phyloP scores from a whole-genome alignment of 2,888 invertebrate species.

The Nomada lathburiana region DNA sequence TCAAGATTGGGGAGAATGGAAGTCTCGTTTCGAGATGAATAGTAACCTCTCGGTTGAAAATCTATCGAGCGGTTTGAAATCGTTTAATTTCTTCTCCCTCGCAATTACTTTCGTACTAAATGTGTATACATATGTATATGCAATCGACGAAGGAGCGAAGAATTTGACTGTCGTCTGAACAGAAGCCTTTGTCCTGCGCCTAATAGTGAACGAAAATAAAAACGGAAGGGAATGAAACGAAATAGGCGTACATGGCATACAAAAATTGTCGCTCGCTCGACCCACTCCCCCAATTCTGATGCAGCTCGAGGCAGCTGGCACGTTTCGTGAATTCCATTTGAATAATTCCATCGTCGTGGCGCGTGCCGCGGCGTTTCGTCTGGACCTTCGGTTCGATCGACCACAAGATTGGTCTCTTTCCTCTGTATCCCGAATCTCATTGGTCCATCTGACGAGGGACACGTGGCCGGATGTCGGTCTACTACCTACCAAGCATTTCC shows the following conservation, averaged over 20 bases:
- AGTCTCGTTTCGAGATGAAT: constrained; percentile 32
- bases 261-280: constrained; percentile 62
- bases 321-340: constrained; percentile 80
- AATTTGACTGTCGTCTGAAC: constrained; percentile 19
- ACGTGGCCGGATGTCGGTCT: constrained; percentile 83
- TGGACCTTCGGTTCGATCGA: constrained; percentile 61
- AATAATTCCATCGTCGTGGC: constrained; percentile 78
- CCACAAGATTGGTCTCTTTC: constrained; percentile 58
- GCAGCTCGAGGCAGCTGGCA: constrained; percentile 74
- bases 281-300: constrained; percentile 60
- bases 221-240: constrained; percentile 52
- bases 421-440: constrained; percentile 47
- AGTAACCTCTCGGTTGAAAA: constrained; percentile 17
- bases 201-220: constrained; percentile 46
- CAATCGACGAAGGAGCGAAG: constrained; percentile 9
- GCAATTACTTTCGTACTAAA: background rate
- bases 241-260: constrained; percentile 57
- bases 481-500: constrained; percentile 78
- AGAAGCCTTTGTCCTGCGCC: constrained; percentile 26
- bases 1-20: background rate
- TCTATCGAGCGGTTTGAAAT: constrained; percentile 9
- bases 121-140: background rate
- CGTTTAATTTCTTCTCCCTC: background rate
- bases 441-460: constrained; percentile 71
- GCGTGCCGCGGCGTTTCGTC: constrained; percentile 75